phyloP scores from a whole-genome alignment of 1,140 invertebrate genomes.

The Drosophila nebulosa region DNA sequence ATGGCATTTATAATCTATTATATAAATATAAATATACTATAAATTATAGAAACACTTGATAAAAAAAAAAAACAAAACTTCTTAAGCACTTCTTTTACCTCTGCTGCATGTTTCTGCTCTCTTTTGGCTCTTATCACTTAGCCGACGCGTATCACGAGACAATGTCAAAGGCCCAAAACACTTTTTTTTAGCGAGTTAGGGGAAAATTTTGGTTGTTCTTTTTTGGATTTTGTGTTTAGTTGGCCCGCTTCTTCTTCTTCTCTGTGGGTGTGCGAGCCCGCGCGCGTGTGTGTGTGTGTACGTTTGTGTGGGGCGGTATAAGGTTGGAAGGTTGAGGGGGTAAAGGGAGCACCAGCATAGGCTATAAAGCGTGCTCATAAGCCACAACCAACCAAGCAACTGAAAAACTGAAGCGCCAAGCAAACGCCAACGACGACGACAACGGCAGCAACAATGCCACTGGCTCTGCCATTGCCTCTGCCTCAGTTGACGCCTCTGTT shows the following conservation, averaged over 20 bases:
- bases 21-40: conserved; percentile 41
- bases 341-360: conserved; percentile 18
- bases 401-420: conserved; percentile 28
- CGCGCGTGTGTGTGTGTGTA: neutral
- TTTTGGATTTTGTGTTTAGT: neutral
- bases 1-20: conserved; percentile 23
- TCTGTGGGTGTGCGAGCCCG: neutral
- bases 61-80: neutral
- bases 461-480: neutral
- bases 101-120: conserved; percentile 58
- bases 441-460: conserved; percentile 19
- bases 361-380: conserved; percentile 35
- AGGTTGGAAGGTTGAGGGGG: conserved; percentile 3
- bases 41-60: conserved; percentile 16
- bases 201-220: neutral
- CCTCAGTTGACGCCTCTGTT: too few species aligned
- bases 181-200: neutral
- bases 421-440: conserved; percentile 22
- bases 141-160: conserved; percentile 52
- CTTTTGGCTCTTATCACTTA: conserved; percentile 52
- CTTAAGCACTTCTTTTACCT: conserved; percentile 51
- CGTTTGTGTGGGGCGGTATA: neutral
- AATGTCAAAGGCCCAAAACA: conserved; percentile 13
- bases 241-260: neutral
- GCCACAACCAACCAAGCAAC: conserved; percentile 47